These are phyloP conservation scores for Hemicrepidius hirtus DNA, from an alignment of 2,888 invertebrate genomes.

Conservation along the genomic window DNA sequence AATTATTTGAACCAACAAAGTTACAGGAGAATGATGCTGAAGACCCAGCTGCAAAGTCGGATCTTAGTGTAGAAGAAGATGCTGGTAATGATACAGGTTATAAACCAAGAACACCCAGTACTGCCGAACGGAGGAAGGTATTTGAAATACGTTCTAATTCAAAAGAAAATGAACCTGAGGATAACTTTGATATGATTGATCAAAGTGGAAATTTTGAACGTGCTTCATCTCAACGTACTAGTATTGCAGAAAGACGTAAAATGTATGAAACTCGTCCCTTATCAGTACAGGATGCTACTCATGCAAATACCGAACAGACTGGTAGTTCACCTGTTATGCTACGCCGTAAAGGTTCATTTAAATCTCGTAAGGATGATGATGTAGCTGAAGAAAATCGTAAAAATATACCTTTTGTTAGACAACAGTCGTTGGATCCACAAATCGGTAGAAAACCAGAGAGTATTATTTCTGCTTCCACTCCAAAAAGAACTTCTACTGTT, in stretches of 20 bases:
- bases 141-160: constrained; percentile 75
- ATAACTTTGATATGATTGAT: constrained; percentile 73
- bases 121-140: constrained; percentile 86
- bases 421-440: constrained; percentile 73
- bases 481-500: constrained; percentile 90
- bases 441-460: constrained; percentile 69
- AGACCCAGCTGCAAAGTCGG: constrained; percentile 54
- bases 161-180: constrained; percentile 69
- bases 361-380: constrained; percentile 75
- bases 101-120: constrained; percentile 84
- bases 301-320: constrained; percentile 77
- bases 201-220: constrained; percentile 76
- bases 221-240: constrained; percentile 78
- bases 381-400: constrained; percentile 73
- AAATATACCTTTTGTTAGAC: constrained; percentile 71
- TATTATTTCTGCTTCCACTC: constrained; percentile 75
- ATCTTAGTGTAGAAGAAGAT: constrained; percentile 73
- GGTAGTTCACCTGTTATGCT: constrained; percentile 84
- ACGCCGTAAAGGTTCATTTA: constrained; percentile 82
- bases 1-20: constrained; percentile 77
- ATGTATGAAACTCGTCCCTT: constrained; percentile 86
- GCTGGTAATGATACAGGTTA: constrained; percentile 80
- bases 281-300: constrained; percentile 75
- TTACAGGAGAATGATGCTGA: constrained; percentile 68
- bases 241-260: constrained; percentile 86